Evolutionary conservation across 2,113 vertebrate genomes (phyloP), one percentile per base, ranked within the genome.

Genomic region (Deroptyus accipitrinus): DNA sequence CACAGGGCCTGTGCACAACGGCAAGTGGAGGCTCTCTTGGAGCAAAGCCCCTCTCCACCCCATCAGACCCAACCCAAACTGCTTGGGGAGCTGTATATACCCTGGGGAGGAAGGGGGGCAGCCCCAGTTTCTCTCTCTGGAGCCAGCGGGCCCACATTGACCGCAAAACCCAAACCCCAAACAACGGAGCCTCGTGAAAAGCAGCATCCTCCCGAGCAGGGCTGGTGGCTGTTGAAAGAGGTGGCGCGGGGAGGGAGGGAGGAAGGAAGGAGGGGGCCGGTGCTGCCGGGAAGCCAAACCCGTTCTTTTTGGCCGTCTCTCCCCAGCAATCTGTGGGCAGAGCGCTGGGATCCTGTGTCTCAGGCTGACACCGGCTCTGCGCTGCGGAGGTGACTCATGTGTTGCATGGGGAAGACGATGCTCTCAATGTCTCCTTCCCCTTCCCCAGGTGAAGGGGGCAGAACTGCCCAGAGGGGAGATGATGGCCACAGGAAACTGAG

Each of bases 11-110:
- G 76, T 3, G 46, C 12, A 18, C 52, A 19, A 66, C 12, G 1
- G 17, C 0, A 4, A n/a, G 30, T 54, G 30, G 39, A 75, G 59
- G 48, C 42, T 76, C 6, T 31, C 17, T n/a, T 4, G 28, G 33
- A 67, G 51, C 64, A 61, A 37, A 93, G 4, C 59, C 27, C 37
- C 57, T 67, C 55, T 54, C 16, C 37, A 1, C 6, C 1, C 1
- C 70, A 8, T 23, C 90, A 59, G 24, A 27, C 27, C 69, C 82
- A 28, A 6, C 78, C 35, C 74, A 6, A 42, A 33, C 37, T 5
- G 64, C 82, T 2, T 0, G 37, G 41, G 17, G 94, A 87, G 51
- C 63, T 2, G 44, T 0, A 0, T 2, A 15, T 31, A 25, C 9
- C 33, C 16, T 7, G 1, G 39, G 24, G 19, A 28, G 15, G 9